Percentiles rank a stretch among this genome's conserved stretches.
phyloP scores from a whole-genome alignment of 2,888 invertebrate species.

The Harpagoxenus sublaevis region DNA sequence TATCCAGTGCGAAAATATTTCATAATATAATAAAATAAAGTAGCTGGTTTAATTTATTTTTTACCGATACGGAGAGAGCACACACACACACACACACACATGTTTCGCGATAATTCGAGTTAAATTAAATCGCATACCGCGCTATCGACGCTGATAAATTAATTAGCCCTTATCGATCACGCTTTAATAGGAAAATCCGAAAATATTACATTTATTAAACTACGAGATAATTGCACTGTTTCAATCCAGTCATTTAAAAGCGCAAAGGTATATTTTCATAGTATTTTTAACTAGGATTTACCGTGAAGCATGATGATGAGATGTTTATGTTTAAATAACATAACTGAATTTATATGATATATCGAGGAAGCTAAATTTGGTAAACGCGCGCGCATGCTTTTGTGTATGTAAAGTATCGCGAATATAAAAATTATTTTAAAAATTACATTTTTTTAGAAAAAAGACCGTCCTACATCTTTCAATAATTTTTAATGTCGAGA shows the following conservation, averaged over 20 bases:
- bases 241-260: not conserved
- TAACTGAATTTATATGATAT: not conserved
- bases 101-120: conserved; percentile 30
- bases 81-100: no score
- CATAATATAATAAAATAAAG: not conserved
- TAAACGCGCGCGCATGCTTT: not conserved
- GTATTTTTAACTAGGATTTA: not conserved
- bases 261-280: not conserved
- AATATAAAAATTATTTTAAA: not conserved
- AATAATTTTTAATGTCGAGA: conserved; percentile 9
- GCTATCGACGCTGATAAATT: conserved; percentile 34
- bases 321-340: not conserved
- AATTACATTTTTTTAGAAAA: not conserved
- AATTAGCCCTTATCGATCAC: conserved; percentile 38
- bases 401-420: not conserved
- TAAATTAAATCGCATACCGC: conserved; percentile 24
- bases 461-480: not conserved
- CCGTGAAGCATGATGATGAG: no score
- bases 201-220: conserved; percentile 28
- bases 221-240: conserved; percentile 22
- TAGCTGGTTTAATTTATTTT: conserved; percentile 14
- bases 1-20: conserved; percentile 2
- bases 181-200: conserved; percentile 7
- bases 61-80: conserved; percentile 2
- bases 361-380: not conserved